Base-by-base conservation (phyloP, 2,888 invertebrate species). In the Helleia helle region DNA sequence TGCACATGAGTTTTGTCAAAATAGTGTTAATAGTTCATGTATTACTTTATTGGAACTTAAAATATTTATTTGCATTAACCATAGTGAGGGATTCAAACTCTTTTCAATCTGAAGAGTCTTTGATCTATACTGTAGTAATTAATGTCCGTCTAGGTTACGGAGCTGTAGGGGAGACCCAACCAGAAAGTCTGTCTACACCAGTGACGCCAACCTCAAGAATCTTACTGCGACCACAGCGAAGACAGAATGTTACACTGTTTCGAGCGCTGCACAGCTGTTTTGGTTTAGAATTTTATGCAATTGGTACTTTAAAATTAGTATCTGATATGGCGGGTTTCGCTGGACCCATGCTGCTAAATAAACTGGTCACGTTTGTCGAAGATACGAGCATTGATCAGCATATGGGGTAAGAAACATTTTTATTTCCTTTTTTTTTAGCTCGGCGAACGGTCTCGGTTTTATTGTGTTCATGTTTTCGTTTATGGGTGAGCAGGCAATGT, bases 271-370 rank as follows among this genome's bases (percentile, higher is more conserved):
- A 94, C 65, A 83, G 81, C 43, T 90, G 91, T 55, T 95, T 94
- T 64, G 94, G 94, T 29, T 62, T 88, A 40, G 91, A 94, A 62
- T 96, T 95, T 79, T 95, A 95, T 63, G 87, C 90, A 28, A 89
- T 97, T 55, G 97, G 96, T 22, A 60, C 95, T 41, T 71, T 96
- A 7, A 94, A 95, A 70, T 86, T 99, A 29, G 63, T 92, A 3
- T 90, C 94, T 0, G 98, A 99, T 64, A 87, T 89, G 58, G 86
- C 93, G 2, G 92, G 92, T 1, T 99, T 99, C 77, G 92, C 92
- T 12, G 95, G 95, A 0, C 99, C 99, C 0, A 72, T 99, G 44
- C 77, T 99, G 22, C 85, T 99, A 1, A 95, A 95, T 62, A 89
- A 86, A 58, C 81, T 99, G 17, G 90, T 99, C 1, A 80, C 86